Evolutionary conservation across 2,113 vertebrate species (phyloP).

Genomic region (Budorcas taxicolor): DNA sequence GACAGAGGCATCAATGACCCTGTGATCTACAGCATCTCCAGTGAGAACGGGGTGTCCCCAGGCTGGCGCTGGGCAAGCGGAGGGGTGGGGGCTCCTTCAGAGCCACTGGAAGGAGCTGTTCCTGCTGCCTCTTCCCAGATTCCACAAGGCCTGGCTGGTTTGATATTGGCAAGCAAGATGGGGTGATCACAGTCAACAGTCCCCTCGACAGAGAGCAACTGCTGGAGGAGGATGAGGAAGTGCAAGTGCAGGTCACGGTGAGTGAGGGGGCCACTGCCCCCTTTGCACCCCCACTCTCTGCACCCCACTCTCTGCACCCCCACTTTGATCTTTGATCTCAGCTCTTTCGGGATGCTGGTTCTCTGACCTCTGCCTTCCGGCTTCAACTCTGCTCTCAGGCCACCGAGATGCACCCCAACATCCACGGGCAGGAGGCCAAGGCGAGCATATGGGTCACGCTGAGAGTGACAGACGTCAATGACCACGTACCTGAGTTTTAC

Average conservation of each 20-base stretch:
- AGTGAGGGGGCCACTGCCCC: slow-evolving; percentile 20
- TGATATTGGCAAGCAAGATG: slow-evolving; percentile 59
- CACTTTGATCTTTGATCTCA: background rate
- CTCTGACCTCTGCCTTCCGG: background rate
- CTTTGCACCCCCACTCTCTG: no score
- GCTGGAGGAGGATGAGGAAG: slow-evolving; percentile 66
- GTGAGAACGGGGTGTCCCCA: slow-evolving; percentile 69
- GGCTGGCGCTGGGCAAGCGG: background rate
- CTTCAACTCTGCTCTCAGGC: slow-evolving; percentile 69
- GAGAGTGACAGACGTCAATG: slow-evolving; percentile 85
- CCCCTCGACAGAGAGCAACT: slow-evolving; percentile 85
- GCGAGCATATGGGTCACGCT: slow-evolving; percentile 77
- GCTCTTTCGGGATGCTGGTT: background rate
- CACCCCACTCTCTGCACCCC: background rate
- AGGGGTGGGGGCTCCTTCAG: background rate
- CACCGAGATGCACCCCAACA: slow-evolving; percentile 64
- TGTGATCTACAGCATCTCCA: slow-evolving; percentile 80
- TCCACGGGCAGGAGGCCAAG: slow-evolving; percentile 52
- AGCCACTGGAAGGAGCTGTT: background rate
- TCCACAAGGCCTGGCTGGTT: slow-evolving; percentile 77
- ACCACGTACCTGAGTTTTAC: slow-evolving; percentile 90
- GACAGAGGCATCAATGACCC: slow-evolving; percentile 82
- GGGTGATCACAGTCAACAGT: slow-evolving; percentile 79
- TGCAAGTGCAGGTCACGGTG: slow-evolving; percentile 60
- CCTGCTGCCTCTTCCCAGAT: slow-evolving; percentile 53